A percentile compares a stretch with the other conserved stretches of the same genome.
phyloP scores from a whole-genome alignment of 2,113 vertebrate genomes.

The Perca schrenkii region DNA sequence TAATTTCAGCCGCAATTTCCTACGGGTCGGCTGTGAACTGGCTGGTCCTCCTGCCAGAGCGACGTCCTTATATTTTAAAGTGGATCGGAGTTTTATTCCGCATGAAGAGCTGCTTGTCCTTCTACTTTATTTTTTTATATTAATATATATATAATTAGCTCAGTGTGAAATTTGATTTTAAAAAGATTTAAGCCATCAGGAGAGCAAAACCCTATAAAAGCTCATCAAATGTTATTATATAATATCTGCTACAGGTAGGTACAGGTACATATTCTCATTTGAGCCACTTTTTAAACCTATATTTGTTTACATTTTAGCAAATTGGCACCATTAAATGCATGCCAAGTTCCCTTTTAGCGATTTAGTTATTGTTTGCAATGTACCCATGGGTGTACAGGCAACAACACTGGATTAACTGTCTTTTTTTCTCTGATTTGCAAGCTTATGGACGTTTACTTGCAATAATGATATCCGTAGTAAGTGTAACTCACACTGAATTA shows the following conservation, averaged over 20 bases:
- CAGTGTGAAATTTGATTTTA: not conserved
- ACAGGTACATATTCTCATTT: no score
- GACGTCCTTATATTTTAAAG: not conserved
- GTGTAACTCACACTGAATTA: not conserved
- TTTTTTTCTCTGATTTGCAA: not conserved
- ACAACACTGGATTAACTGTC: no score
- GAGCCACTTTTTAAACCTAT: no score
- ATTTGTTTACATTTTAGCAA: not conserved
- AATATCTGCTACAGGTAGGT: not conserved
- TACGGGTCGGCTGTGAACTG: not conserved
- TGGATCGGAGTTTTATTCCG: not conserved
- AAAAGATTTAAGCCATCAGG: not conserved
- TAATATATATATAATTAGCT: no score
- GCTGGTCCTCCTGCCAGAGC: not conserved
- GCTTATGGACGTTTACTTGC: not conserved
- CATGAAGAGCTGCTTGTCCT: not conserved
- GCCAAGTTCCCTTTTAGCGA: not conserved
- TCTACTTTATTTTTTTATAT: not conserved
- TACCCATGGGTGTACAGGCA: not conserved
- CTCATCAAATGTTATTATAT: not conserved
- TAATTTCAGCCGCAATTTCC: not conserved
- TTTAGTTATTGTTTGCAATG: not conserved
- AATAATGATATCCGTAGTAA: not conserved
- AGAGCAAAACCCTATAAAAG: not conserved
- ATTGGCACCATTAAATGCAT: not conserved